Percentiles rank a stretch among this genome's conserved stretches.
Conservation (phyloP, 1,140 invertebrate species). For the Goniozus legneri region DNA sequence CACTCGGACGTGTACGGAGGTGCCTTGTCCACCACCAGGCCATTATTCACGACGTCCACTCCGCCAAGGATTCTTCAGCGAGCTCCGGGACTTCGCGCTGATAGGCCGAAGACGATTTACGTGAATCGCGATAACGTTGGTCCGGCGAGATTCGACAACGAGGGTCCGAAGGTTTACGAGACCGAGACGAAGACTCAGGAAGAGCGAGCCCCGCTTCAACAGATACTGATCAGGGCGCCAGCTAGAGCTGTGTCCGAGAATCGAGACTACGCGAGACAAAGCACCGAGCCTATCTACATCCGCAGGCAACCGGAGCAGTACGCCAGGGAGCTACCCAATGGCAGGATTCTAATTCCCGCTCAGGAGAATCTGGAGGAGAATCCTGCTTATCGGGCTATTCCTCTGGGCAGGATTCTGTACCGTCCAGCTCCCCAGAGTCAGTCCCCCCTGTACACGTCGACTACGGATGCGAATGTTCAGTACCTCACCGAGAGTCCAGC, state of each 20-base stretch:
- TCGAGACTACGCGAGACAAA: slow-evolving; percentile 37
- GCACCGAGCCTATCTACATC: slow-evolving; percentile 40
- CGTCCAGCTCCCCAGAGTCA: slow-evolving; percentile 30
- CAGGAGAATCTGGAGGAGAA: slow-evolving; percentile 34
- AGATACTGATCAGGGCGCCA: slow-evolving; percentile 32
- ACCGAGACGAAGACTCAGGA: slow-evolving; percentile 29
- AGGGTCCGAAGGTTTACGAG: slow-evolving; percentile 28
- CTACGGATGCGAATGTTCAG: slow-evolving; percentile 42
- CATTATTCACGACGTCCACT: slow-evolving; percentile 64
- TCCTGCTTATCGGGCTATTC: slow-evolving; percentile 32
- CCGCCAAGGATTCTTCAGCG: slow-evolving; percentile 45
- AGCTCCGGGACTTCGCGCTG: slow-evolving; percentile 27
- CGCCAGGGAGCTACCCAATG: slow-evolving; percentile 32
- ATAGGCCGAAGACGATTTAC: slow-evolving; percentile 41
- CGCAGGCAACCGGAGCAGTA: slow-evolving; percentile 37
- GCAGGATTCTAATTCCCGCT: slow-evolving; percentile 31
- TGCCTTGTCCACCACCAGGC: slow-evolving; percentile 60
- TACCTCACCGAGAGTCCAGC: slow-evolving; percentile 40
- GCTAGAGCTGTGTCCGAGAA: slow-evolving; percentile 20
- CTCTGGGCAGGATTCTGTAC: slow-evolving; percentile 35
- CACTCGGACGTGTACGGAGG: slow-evolving; percentile 65
- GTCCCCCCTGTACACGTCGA: slow-evolving; percentile 33
- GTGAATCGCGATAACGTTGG: slow-evolving; percentile 51
- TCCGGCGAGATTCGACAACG: slow-evolving; percentile 46
- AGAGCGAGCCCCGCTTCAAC: slow-evolving; percentile 36